phyloP scores from a whole-genome alignment of 2,113 vertebrate species.

The Varanus salvator region DNA sequence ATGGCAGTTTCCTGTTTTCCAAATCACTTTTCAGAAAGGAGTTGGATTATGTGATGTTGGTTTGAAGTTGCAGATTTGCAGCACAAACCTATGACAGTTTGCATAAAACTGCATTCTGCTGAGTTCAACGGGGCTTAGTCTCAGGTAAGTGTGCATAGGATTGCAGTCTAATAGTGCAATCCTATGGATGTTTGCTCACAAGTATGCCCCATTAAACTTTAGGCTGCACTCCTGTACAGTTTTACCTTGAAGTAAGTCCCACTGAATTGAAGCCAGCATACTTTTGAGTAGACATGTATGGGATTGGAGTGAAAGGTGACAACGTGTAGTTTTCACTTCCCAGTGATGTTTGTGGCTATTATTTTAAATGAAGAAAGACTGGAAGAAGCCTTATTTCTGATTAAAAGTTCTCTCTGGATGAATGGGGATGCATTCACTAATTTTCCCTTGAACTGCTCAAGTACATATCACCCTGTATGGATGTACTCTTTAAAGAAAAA shows the following conservation, averaged over 20 bases:
- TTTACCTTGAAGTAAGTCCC: not conserved
- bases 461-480: not conserved
- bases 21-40: not conserved
- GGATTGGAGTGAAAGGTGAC: not conserved
- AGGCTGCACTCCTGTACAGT: not conserved
- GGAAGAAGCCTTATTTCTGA: not conserved
- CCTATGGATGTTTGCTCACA: not conserved
- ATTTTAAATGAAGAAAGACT: not conserved
- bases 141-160: not conserved
- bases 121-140: not conserved
- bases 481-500: not conserved
- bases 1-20: not conserved
- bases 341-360: not conserved
- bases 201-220: no score
- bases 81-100: not conserved
- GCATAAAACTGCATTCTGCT: not conserved
- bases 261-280: not conserved
- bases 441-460: not conserved
- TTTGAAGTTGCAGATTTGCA: not conserved
- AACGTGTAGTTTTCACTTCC: not conserved
- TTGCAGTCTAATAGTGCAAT: not conserved
- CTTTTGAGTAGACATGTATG: not conserved
- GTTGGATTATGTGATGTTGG: not conserved
- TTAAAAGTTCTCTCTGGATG: not conserved
- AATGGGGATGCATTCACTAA: not conserved